Base-by-base conservation (phyloP, 2,888 invertebrate species). In the Marasmarcha lunaedactyla region DNA sequence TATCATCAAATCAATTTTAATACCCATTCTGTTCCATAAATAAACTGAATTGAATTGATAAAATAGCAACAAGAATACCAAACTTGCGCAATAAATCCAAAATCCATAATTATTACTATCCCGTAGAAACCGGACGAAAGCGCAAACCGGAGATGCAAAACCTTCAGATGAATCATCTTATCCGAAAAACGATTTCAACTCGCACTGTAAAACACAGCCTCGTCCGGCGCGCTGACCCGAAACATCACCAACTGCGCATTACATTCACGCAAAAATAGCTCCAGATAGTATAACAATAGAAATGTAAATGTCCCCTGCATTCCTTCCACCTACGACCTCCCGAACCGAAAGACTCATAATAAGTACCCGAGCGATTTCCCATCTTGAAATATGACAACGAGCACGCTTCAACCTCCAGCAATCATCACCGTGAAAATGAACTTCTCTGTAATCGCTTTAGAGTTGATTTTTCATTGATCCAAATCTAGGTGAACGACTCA, bases 181-280 rank as follows among this genome's bases (percentile, higher is more conserved):
- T 52, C 56, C 59, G 51, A 61, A 63, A 65, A 62, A 58, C 59
- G 57, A 59, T 66, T 60, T 56, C 55, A 54, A 49, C 42, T 46
- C 47, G 40, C 46, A 55, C 46, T 51, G 47, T 48, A 51, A 42
- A 46, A 42, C 41, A 35, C 34, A 5, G 34, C 33, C 41, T 20
- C 20, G 20, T 5, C 20, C 20, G 20, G 3, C 20, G 7, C 4
- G 7, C 20, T 7, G n/a, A 3, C 20, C 3, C 20, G 7, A 20
- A 20, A 20, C 20, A 20, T 5, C 7, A 20, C 20, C 3, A 20
- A 20, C 20, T 3, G 7, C 20, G 7, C 20, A 20, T 20, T 7
- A 20, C 7, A 7, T 3, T 20, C 46, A 52, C 43, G 38, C 45
- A 20, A 55, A 64, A 65, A 59, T 49, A 52, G 49, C 44, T 54